Base-by-base conservation (phyloP, 1,140 invertebrate genomes). In the Melitaea cinxia region DNA sequence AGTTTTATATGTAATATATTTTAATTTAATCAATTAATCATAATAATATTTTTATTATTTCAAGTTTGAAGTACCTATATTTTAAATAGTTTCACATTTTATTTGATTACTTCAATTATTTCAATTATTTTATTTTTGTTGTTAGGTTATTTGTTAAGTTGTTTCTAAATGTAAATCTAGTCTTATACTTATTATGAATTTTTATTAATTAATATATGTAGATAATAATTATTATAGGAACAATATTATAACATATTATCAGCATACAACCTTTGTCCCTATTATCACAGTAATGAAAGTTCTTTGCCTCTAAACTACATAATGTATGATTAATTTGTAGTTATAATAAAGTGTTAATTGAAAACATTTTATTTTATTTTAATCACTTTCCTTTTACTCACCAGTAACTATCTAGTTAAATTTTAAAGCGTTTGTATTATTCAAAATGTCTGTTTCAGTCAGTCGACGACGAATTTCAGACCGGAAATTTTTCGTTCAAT, bases 311-410 rank as follows among this genome's bases (percentile, higher is more conserved):
- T 80, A 68, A 72, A 67, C 47, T 66, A 73, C 63, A 73, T 65
- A 73, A 63, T 68, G 65, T 63, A 57, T 76, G 64, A 71, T 74
- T 73, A 73, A 73, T 72, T 72, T 55, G 68, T 82, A 79, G 76
- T 78, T 79, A 72, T 69, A 85, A 77, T 85, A 83, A 85, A 85
- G 75, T 77, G 81, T 85, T 85, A 59, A 72, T 80, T 74, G 70
- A 72, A 74, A 77, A 65, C 9, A 42, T 15, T 42, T 37, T 12
- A 70, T 71, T 21, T 68, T 56, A 56, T 54, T 73, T 39, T 39
- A 9, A 14, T 47, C 1, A 1, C 17, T 4, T 56, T 23, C 17
- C 12, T 42, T 45, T 45, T 19, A 6, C 17, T 12, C 6, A 10
- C 5, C 12, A 17, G 37, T 19, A 42, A 7, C 2, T 58, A 56